Evolutionary conservation across 2,888 invertebrate species (phyloP).

Genomic region (Glyphotaelius pellucidus): DNA sequence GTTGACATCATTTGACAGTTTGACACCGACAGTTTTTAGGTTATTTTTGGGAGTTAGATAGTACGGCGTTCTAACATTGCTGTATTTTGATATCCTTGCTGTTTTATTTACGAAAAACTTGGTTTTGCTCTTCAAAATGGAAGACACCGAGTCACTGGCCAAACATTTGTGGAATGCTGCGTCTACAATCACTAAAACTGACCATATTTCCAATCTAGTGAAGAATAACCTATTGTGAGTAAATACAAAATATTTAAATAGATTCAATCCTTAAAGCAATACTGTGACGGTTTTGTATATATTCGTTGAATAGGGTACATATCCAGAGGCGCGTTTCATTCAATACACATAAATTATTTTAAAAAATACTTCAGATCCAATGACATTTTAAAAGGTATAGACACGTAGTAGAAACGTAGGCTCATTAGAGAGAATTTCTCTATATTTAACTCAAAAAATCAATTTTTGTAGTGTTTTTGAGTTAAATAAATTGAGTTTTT

Average conservation of each 20-base stretch:
- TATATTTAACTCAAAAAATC: no score
- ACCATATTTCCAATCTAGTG: constrained; percentile 38
- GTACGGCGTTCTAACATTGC: not conserved
- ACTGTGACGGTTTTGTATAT: not conserved
- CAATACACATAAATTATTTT: no score
- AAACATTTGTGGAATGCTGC: constrained; percentile 50
- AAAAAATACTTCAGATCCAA: no score
- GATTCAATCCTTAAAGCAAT: not conserved
- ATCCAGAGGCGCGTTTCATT: no score
- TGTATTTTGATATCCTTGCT: not conserved
- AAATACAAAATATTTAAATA: not conserved
- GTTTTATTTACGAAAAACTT: not conserved
- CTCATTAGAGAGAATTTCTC: no score
- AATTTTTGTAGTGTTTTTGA: no score
- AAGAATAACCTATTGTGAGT: constrained; percentile 51
- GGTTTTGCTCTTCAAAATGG: not conserved
- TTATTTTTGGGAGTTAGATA: not conserved
- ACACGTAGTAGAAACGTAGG: no score
- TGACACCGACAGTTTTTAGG: no score
- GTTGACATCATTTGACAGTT: no score
- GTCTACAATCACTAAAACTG: constrained; percentile 12
- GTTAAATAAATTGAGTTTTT: no score
- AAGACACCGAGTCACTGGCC: not conserved
- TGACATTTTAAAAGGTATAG: no score
- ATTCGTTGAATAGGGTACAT: no score